Evolutionary conservation across 2,113 vertebrate genomes (phyloP).

Genomic region (Oreochromis aureus): DNA sequence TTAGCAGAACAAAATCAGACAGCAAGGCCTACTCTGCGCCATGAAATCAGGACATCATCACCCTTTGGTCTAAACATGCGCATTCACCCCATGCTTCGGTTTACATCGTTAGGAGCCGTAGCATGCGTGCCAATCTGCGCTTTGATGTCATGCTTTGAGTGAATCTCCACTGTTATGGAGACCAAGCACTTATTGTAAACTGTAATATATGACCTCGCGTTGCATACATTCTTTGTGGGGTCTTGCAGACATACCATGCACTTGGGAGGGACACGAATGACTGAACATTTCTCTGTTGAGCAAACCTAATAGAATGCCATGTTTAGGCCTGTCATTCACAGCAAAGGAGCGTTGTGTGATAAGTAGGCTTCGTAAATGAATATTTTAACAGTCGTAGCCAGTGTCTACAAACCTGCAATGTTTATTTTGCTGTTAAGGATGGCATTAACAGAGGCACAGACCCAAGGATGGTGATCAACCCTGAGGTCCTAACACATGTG

Average conservation of each 20-base stretch:
- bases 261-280: conserved; percentile 54
- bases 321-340: conserved; percentile 71
- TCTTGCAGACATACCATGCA: conserved; percentile 40
- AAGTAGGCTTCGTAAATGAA: conserved; percentile 65
- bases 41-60: conserved; percentile 58
- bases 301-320: conserved; percentile 58
- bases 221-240: conserved; percentile 50
- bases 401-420: conserved; percentile 68
- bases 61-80: conserved; percentile 41
- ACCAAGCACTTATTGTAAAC: conserved; percentile 49
- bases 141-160: conserved; percentile 40
- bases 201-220: conserved; percentile 56
- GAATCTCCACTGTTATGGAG: conserved; percentile 38
- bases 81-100: conserved; percentile 36
- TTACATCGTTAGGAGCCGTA: conserved; percentile 20
- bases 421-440: conserved; percentile 67
- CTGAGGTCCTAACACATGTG: conserved; percentile 70
- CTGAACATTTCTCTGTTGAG: conserved; percentile 62
- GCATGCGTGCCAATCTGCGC: conserved; percentile 24
- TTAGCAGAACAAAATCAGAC: conserved; percentile 45
- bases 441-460: conserved; percentile 68
- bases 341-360: conserved; percentile 45
- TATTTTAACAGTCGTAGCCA: conserved; percentile 67
- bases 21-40: conserved; percentile 31
- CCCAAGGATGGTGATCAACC: conserved; percentile 73